Evolutionary conservation across 2,888 invertebrate species (phyloP), one percentile per base, ranked within the genome.

Genomic region (Pogonocherus hispidulus): DNA sequence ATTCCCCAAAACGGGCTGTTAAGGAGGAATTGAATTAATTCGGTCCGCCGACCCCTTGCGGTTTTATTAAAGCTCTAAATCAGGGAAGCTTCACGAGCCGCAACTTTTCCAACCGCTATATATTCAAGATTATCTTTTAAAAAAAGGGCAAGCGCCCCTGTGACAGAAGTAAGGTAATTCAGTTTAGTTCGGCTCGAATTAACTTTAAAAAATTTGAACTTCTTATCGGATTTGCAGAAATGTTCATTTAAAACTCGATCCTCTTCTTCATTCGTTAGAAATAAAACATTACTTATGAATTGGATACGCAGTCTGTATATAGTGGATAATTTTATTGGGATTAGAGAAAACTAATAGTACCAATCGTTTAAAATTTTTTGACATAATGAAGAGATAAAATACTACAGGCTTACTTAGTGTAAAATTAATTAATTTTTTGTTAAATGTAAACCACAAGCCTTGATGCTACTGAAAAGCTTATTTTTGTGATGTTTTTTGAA

Each of bases 171-270:
- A 57, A 65, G 67, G 62, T 62, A 64, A 65, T 52, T 51, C 46
- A 62, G 67, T 64, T 65, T 70, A 65, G 67, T 70, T 60, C 60
- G 37, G 60, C 57, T 27, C 44, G 60, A 63, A 51, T 67, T 60
- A 65, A 60, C 67, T 66, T 65, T 67, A 63, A 66, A 70, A n/a
- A n/a, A n/a, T n/a, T n/a, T n/a, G n/a, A n/a, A n/a, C n/a, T n/a
- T n/a, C n/a, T n/a, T 67, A 70, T 70, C 67, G 22, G 35, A 56
- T 56, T 56, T 56, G 37, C 41, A 56, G 32, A 32, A 32, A 49
- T 49, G 22, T 49, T 49, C 14, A 49, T 19, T 46, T 46, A 46
- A 46, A 46, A 18, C 46, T 46, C 19, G 46, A 19, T 46, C 9
- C 11, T 19, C 46, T 46, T 46, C 22, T 49, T 4, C 22, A 22